Base-by-base conservation (phyloP, 2,797 vertebrate species). In the Aplochiton taeniatus region DNA sequence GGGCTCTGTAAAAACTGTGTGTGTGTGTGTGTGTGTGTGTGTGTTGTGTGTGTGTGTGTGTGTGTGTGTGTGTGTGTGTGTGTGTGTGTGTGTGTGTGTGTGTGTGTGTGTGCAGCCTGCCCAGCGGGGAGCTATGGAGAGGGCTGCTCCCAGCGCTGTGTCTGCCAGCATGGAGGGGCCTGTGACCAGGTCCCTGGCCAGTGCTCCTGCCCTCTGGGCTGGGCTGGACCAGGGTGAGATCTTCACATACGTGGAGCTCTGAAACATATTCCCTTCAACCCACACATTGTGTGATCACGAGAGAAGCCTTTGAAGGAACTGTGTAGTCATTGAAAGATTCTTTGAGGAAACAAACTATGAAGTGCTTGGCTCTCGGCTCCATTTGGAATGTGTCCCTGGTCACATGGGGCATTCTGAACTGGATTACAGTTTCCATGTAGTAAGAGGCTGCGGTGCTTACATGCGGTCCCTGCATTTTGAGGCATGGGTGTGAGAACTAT, bases 151-250 rank as follows among this genome's bases (percentile, higher is more conserved):
- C 80, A 75, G 7, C 72, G 63, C 3, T 91, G 90, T 73, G 53
- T 87, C 44, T 90, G 88, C 75, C 76, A 76, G 13, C 81, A 88
- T 3, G 73, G 78, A 60, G 83, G 84, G 45, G 75, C 70, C 4
- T 90, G 89, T 66, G 73, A 90, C n/a, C 14, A 63, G 0, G 9
- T 66, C 31, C 85, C 61, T 1, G 88, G 88, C 1, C 68, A 46
- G 20, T 90, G 88, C 66, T 77, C 64, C 65, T 90, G 87, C 58
- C 70, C 70, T 0, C 52, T 61, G 0, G 83, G 86, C 46, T 88
- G 86, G 87, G 86, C 79, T 2, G 86, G 87, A 47, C 69, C 75
- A 0, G 64, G 87, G 86, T 90, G 65, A 84, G 79, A 56, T 4
- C 13, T 45, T 48, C 43, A n/a, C 45, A 11, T 19, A 42, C 14